Evolutionary conservation across 2,797 vertebrate genomes (phyloP).

Genomic region (Falco novaeseelandiae): DNA sequence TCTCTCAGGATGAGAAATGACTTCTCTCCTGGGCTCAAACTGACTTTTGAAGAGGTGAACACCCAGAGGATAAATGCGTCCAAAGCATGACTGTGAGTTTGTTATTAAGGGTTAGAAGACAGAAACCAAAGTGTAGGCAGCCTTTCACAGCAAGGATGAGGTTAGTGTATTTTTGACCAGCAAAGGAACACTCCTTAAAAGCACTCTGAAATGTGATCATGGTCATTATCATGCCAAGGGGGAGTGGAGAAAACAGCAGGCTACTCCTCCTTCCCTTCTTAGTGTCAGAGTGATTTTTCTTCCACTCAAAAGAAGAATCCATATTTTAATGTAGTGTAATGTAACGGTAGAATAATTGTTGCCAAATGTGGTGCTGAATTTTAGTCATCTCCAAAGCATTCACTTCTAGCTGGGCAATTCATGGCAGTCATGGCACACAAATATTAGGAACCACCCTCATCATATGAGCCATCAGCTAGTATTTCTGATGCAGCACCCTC

Average conservation of each 20-base stretch:
- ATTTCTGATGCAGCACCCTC: background rate
- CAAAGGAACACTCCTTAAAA: conserved; percentile 2
- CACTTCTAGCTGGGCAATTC: background rate
- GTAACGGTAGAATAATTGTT: background rate
- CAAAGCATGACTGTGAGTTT: background rate
- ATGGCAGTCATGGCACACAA: background rate
- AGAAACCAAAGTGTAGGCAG: background rate
- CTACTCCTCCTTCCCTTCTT: background rate
- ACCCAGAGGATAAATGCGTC: background rate
- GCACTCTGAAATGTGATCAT: background rate
- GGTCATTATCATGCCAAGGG: background rate
- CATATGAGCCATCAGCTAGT: background rate
- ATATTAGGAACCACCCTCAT: background rate
- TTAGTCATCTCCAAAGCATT: background rate
- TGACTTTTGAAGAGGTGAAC: background rate
- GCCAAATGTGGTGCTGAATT: background rate
- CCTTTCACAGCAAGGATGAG: background rate
- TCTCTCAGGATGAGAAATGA: background rate
- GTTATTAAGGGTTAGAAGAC: background rate
- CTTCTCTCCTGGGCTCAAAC: background rate
- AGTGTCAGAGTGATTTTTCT: background rate
- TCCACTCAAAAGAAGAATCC: background rate
- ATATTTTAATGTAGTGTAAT: background rate
- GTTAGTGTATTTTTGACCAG: background rate
- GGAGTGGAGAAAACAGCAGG: background rate